Evolutionary conservation across 2,797 vertebrate species (phyloP).

Genomic region (Urophycis tenuis): DNA sequence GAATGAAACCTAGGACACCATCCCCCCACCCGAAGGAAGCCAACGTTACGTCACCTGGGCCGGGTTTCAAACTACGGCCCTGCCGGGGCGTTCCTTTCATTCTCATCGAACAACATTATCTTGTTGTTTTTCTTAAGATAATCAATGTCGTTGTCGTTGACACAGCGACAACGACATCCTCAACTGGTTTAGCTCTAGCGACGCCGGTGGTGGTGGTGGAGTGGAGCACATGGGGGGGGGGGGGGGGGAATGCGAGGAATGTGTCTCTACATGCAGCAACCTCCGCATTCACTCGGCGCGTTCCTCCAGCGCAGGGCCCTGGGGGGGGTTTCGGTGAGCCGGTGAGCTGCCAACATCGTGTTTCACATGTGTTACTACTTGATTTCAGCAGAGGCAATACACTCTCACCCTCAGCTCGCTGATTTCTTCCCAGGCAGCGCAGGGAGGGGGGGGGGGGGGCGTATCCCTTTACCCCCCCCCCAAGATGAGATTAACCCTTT

Average conservation of each 20-base stretch:
- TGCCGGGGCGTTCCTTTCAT: neutral
- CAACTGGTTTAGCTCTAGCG: neutral
- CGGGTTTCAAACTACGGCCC: neutral
- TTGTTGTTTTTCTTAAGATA: neutral
- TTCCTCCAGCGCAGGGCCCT: neutral
- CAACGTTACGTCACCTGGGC: neutral
- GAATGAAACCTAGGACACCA: neutral
- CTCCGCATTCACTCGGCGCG: neutral
- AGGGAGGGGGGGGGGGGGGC: neutral
- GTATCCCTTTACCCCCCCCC: neutral
- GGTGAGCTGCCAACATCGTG: neutral
- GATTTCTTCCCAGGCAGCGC: neutral
- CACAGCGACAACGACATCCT: neutral
- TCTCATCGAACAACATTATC: neutral
- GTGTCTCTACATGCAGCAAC: neutral
- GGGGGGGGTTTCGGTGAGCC: neutral
- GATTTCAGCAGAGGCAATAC: neutral
- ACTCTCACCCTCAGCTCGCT: neutral
- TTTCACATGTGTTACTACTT: neutral
- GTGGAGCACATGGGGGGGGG: neutral
- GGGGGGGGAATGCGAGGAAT: conserved; percentile 2
- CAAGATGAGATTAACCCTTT: neutral
- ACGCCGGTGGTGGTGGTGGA: neutral
- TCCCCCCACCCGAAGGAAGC: neutral
- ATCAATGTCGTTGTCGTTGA: neutral